Evolutionary conservation across 2,113 vertebrate species (phyloP).

Genomic region (Gnathonemus longibarbis): DNA sequence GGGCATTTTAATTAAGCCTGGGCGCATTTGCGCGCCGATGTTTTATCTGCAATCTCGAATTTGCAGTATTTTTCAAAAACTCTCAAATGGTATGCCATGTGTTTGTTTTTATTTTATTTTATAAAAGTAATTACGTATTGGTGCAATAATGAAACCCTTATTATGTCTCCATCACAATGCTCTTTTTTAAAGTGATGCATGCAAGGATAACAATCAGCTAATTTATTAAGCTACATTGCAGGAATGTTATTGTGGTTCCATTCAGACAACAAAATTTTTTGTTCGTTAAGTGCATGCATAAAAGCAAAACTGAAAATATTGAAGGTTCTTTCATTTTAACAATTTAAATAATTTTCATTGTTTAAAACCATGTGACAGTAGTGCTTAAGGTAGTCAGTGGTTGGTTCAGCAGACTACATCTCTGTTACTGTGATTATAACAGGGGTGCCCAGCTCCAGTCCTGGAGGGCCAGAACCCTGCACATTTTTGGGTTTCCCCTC

Average conservation of each 20-base stretch:
- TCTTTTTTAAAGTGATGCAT: background rate
- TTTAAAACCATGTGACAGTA: background rate
- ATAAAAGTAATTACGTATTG: background rate
- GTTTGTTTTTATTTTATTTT: background rate
- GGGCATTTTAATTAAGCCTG: background rate
- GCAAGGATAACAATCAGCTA: background rate
- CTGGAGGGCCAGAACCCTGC: no score
- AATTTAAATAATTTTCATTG: background rate
- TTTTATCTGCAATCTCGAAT: background rate
- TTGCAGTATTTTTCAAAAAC: background rate
- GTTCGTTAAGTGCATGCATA: background rate
- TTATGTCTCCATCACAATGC: background rate
- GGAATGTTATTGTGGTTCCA: background rate
- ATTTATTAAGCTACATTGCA: background rate
- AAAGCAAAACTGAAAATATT: background rate
- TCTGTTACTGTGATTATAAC: background rate
- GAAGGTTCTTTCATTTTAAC: background rate
- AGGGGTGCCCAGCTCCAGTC: no score
- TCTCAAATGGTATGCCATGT: background rate
- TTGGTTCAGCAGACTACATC: background rate
- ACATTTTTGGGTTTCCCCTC: no score
- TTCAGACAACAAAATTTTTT: background rate
- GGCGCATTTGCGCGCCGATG: background rate
- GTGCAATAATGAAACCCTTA: background rate
- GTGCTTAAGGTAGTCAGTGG: background rate